A percentile compares a stretch with the other conserved stretches of the same genome.
These are phyloP conservation scores for Nycticorax nycticorax DNA, from an alignment of 2,113 vertebrate genomes.

Conservation along the genomic window DNA sequence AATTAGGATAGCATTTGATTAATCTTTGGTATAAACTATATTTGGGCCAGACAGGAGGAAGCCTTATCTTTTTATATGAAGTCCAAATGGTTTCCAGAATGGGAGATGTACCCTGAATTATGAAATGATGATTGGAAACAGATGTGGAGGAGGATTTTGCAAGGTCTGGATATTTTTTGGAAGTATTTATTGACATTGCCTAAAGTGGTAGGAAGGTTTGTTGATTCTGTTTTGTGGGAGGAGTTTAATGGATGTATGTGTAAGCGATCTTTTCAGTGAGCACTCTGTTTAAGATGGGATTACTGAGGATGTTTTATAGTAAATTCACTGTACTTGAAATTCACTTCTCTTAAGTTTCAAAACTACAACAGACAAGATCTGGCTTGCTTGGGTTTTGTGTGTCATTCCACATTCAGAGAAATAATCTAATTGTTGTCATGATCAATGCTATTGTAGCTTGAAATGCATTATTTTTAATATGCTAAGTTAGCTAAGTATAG, in stretches of 20 bases:
- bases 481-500: neutral
- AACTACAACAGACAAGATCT: neutral
- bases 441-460: neutral
- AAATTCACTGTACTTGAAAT: neutral
- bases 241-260: neutral
- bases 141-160: neutral
- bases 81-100: neutral
- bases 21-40: neutral
- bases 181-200: neutral
- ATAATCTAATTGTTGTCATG: neutral
- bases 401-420: neutral
- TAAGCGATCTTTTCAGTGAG: neutral
- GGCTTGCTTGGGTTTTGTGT: neutral
- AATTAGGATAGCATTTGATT: slow-evolving; percentile 30
- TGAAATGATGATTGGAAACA: neutral
- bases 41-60: neutral
- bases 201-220: neutral
- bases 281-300: neutral
- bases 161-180: neutral
- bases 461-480: neutral
- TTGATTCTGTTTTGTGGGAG: neutral
- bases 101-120: neutral
- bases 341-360: neutral
- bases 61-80: neutral
- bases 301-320: neutral